These are phyloP conservation scores for Hylaeus anthracinus DNA, from an alignment of 1,140 invertebrate genomes.

Conservation along the genomic window DNA sequence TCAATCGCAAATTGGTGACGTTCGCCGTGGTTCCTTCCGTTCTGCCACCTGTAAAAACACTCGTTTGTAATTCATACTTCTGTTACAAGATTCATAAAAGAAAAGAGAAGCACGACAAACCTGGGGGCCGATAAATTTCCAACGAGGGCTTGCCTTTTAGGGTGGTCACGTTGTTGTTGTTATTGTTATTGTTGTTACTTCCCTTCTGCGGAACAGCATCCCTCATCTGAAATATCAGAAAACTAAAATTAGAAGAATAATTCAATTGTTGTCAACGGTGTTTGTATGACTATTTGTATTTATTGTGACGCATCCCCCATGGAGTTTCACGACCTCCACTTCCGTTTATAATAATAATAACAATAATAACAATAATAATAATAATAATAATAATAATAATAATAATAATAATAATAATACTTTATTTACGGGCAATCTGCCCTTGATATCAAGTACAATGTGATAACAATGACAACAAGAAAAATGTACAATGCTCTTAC, in stretches of 20 bases:
- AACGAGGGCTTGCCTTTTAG: slow-evolving; percentile 87
- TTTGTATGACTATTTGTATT: too few species aligned
- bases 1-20: slow-evolving; percentile 82
- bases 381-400: too few species aligned
- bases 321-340: too few species aligned
- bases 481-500: too few species aligned
- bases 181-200: slow-evolving; percentile 54
- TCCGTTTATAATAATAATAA: too few species aligned
- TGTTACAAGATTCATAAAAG: not conserved
- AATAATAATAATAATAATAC: too few species aligned
- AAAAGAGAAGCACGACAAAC: slow-evolving; percentile 79
- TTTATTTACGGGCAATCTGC: too few species aligned
- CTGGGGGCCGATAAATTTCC: slow-evolving; percentile 93
- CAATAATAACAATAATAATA: too few species aligned
- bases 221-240: slow-evolving; percentile 75
- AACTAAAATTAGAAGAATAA: not conserved
- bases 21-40: slow-evolving; percentile 73
- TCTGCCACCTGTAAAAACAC: slow-evolving; percentile 72
- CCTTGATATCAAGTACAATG: too few species aligned
- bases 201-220: slow-evolving; percentile 77
- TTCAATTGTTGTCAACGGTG: too few species aligned
- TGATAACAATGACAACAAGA: too few species aligned
- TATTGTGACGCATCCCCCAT: too few species aligned
- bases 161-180: slow-evolving; percentile 66
- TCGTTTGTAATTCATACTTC: not conserved